These are phyloP conservation scores for Cynoglossus semilaevis DNA, from an alignment of 2,113 vertebrate genomes.

Conservation along the genomic window DNA sequence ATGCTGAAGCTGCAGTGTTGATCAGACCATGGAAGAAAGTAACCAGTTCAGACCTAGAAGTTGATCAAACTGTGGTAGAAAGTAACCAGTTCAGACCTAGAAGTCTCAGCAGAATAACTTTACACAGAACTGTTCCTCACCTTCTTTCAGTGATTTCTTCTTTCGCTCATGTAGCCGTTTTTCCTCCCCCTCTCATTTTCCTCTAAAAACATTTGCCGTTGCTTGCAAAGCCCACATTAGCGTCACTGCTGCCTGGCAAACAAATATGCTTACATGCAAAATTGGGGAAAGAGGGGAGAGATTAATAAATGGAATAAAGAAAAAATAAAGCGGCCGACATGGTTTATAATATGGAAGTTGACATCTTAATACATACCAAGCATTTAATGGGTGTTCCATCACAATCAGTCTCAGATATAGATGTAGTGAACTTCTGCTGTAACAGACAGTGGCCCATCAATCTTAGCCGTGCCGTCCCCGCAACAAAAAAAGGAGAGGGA, in stretches of 20 bases:
- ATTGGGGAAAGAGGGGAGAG: background rate
- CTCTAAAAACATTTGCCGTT: background rate
- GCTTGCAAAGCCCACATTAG: conserved; percentile 9
- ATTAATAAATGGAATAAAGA: conserved; percentile 49
- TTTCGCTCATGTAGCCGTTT: background rate
- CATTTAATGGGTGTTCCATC: conserved; percentile 76
- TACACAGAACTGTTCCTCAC: no score
- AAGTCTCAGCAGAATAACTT: no score
- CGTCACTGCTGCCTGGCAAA: conserved; percentile 10
- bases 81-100: no score
- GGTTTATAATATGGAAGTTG: conserved; percentile 72
- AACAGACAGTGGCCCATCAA: conserved; percentile 75
- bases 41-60: no score
- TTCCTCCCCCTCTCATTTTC: background rate
- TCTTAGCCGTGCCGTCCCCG: conserved; percentile 69
- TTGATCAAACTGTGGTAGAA: no score
- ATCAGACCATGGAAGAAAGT: no score
- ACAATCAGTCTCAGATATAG: conserved; percentile 77
- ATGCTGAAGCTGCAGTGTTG: no score
- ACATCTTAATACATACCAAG: conserved; percentile 74
- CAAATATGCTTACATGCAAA: conserved; percentile 42
- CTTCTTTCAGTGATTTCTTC: background rate
- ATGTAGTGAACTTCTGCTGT: conserved; percentile 72
- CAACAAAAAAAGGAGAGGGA: conserved; percentile 75
- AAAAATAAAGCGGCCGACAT: conserved; percentile 49